Percentiles rank a stretch among this genome's conserved stretches.
Conservation (phyloP, 1,140 invertebrate species). For the Phymorhynchus buccinoides region DNA sequence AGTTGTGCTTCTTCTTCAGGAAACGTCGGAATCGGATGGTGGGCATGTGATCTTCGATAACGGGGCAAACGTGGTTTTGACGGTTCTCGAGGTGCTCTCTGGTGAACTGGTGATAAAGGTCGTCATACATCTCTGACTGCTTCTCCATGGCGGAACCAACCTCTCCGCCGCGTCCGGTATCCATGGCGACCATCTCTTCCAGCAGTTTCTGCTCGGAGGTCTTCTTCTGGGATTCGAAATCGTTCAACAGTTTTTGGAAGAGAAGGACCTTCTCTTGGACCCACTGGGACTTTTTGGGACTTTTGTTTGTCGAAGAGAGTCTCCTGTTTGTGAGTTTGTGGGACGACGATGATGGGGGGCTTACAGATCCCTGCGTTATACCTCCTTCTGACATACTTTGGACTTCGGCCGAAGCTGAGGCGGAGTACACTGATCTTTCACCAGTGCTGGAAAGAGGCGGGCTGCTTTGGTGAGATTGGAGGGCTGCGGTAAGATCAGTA, state of each 20-base stretch:
- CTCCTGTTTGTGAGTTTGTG: not conserved
- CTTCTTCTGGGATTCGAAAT: not conserved
- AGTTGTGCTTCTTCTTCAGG: conserved; percentile 43
- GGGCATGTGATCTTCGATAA: conserved; percentile 35
- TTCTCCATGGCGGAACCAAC: not conserved
- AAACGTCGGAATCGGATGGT: conserved; percentile 40
- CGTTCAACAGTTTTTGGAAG: conserved; percentile 7
- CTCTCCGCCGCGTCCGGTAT: not conserved
- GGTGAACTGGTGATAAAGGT: conserved; percentile 39
- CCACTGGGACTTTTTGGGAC: not conserved
- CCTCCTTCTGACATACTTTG: not conserved
- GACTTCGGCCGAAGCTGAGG: conserved; percentile 36
- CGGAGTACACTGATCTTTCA: conserved; percentile 33
- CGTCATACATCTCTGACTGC: not conserved
- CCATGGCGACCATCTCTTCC: not conserved
- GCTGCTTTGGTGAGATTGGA: not conserved
- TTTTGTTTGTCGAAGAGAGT: not conserved
- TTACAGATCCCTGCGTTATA: not conserved
- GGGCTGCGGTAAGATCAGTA: not conserved
- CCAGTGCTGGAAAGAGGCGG: conserved; percentile 29
- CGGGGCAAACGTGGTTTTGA: conserved; percentile 43
- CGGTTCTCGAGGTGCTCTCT: conserved; percentile 41
- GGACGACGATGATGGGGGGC: not conserved
- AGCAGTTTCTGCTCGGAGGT: not conserved
- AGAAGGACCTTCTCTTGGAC: not conserved